These are phyloP conservation scores for Sphaerophoria rueppellii DNA, from an alignment of 2,888 invertebrate species.

Conservation along the genomic window DNA sequence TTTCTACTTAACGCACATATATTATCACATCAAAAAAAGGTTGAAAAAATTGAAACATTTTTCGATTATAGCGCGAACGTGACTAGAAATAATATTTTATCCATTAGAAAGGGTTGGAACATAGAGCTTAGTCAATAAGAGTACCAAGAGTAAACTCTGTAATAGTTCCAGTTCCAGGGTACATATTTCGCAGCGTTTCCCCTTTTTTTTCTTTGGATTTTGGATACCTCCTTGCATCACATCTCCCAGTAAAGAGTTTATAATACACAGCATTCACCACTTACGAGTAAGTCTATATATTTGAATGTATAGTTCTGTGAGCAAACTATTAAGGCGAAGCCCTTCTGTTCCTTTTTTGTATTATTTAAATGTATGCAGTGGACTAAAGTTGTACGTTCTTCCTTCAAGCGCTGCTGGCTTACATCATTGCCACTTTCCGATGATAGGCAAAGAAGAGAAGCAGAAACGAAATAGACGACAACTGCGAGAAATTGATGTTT, in stretches of 20 bases:
- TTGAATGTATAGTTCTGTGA: conserved; percentile 45
- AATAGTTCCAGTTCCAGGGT: conserved; percentile 57
- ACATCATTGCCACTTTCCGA: conserved; percentile 25
- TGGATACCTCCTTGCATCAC: conserved; percentile 5
- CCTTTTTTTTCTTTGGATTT: conserved; percentile 1
- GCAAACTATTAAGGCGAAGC: conserved; percentile 52
- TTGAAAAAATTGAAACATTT: conserved; percentile 65
- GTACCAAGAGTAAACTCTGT: conserved; percentile 25
- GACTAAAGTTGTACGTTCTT: conserved; percentile 44
- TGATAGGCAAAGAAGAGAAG: conserved; percentile 11
- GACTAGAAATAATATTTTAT: conserved; percentile 69
- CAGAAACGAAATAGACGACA: conserved; percentile 17
- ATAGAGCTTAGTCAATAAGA: conserved; percentile 11
- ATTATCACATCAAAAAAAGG: conserved; percentile 1
- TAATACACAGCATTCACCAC: conserved; percentile 56
- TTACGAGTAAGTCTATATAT: conserved; percentile 46
- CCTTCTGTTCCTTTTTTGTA: background rate
- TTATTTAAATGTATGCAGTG: conserved; percentile 66
- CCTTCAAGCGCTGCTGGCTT: conserved; percentile 32
- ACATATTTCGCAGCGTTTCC: conserved; percentile 45
- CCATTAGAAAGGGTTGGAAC: conserved; percentile 33
- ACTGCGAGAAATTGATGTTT: conserved; percentile 56
- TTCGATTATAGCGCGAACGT: conserved; percentile 64
- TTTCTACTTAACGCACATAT: background rate
- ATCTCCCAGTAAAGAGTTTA: conserved; percentile 40